Conservation (phyloP, 2,888 invertebrate species). For the Drosophila longiperda region DNA sequence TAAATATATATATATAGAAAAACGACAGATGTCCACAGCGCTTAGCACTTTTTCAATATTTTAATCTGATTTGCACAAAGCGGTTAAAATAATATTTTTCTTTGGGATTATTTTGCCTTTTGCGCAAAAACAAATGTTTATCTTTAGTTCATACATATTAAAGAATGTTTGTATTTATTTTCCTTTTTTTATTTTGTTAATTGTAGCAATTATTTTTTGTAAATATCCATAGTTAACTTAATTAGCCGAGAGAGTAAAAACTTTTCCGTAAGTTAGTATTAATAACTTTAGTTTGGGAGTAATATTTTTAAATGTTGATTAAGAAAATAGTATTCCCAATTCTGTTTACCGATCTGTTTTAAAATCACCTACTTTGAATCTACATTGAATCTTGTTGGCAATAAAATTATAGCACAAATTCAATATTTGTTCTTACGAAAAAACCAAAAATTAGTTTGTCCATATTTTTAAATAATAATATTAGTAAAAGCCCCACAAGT, state of each 20-base stretch:
- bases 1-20: not conserved
- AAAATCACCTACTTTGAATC: not conserved
- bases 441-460: not conserved
- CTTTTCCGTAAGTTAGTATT: not conserved
- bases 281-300: not conserved
- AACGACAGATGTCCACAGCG: constrained; percentile 38
- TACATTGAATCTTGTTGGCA: not conserved
- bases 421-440: not conserved
- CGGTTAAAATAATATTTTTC: constrained; percentile 45
- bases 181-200: not conserved
- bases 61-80: constrained; percentile 58
- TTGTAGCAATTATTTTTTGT: not conserved
- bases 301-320: not conserved
- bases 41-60: constrained; percentile 56
- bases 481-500: too few species aligned
- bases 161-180: not conserved
- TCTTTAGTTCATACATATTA: not conserved
- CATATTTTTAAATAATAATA: not conserved
- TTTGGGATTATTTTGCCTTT: constrained; percentile 25
- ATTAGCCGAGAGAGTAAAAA: not conserved
- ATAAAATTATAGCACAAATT: not conserved
- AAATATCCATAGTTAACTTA: not conserved
- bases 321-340: not conserved
- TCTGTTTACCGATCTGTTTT: not conserved
- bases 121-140: constrained; percentile 4